Base-by-base conservation (phyloP, 2,113 vertebrate genomes). In the Blennius ocellaris region DNA sequence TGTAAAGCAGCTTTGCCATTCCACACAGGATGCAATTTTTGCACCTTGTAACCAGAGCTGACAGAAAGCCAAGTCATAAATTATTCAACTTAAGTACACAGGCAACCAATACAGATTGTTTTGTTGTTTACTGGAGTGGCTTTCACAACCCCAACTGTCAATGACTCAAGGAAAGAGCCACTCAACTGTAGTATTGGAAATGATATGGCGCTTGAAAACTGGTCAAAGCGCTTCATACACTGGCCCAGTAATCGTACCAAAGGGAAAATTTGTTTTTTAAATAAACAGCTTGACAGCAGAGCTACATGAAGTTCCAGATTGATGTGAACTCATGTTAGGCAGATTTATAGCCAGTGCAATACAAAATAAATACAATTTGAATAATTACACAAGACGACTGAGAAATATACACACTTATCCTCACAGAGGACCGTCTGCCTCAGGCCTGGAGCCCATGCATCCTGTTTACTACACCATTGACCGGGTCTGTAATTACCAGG, bases 81-180 rank as follows among this genome's bases (percentile, higher is more conserved):
- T 86, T 80, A 78, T 84, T 86, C 53, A 84, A 17, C 15, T 37
- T 55, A 41, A 50, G 64, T n/a, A 56, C 65, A 64, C 39, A 62
- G 56, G 17, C 57, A 16, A 65, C 38, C 65, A 67, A 72, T 21
- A 48, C 61, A 58, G 55, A 73, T 62, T 45, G 40, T 0, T 70
- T 56, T 43, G 38, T 38, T 70, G 58, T 59, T 74, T 62, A 52
- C 65, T 82, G 15, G 44, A 72, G 53, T 50, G 57, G 57, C 21
- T 53, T 69, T n/a, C 58, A 44, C 62, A 49, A 60, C 15, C 2
- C 7, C 1, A 11, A 17, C 45, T 58, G 54, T 65, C 59, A 6
- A 59, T 66, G 70, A 73, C 2, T 7, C 5, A 51, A 70, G 5
- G 59, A 41, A 8, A 63, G 53, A 73, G 10, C 57, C 68, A 11